These are phyloP conservation scores for Elymnias hypermnestra DNA, from an alignment of 1,140 invertebrate genomes.

Conservation along the genomic window DNA sequence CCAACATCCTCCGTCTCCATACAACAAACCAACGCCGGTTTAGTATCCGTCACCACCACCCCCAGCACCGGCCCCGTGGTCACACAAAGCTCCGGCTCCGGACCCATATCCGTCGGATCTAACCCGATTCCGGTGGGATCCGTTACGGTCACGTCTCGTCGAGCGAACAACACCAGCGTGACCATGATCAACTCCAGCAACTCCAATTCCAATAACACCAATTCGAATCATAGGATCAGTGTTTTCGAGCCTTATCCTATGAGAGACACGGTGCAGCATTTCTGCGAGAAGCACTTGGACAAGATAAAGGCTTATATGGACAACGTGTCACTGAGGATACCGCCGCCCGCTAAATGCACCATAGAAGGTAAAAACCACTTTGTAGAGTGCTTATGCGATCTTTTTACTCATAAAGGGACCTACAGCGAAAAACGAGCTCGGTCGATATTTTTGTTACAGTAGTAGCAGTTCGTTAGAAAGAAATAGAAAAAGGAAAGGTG, in stretches of 20 bases:
- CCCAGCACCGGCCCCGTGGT: slow-evolving; percentile 29
- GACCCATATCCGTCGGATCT: slow-evolving; percentile 15
- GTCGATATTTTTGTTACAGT: no score
- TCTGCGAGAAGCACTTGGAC: slow-evolving; percentile 94
- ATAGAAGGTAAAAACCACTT: slow-evolving; percentile 90
- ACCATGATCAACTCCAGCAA: slow-evolving; percentile 81
- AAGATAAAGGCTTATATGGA: slow-evolving; percentile 95
- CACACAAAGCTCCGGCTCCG: slow-evolving; percentile 30
- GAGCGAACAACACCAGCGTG: slow-evolving; percentile 82
- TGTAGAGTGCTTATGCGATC: no score
- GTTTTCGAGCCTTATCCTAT: slow-evolving; percentile 92
- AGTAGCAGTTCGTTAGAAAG: no score
- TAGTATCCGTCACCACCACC: slow-evolving; percentile 50
- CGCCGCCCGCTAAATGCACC: slow-evolving; percentile 92
- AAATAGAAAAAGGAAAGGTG: no score
- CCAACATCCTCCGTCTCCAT: slow-evolving; percentile 58
- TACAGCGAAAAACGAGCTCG: no score
- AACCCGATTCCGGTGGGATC: slow-evolving; percentile 76
- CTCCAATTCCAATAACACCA: slow-evolving; percentile 61
- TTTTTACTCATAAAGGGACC: no score
- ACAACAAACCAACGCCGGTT: slow-evolving; percentile 61
- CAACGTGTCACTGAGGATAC: slow-evolving; percentile 88
- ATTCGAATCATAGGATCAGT: slow-evolving; percentile 82
- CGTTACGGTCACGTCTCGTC: slow-evolving; percentile 79
- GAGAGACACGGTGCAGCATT: slow-evolving; percentile 93